Percentiles rank a stretch among this genome's conserved stretches.
Evolutionary conservation across 2,113 vertebrate species (phyloP).

Genomic region (Sylvia atricapilla): DNA sequence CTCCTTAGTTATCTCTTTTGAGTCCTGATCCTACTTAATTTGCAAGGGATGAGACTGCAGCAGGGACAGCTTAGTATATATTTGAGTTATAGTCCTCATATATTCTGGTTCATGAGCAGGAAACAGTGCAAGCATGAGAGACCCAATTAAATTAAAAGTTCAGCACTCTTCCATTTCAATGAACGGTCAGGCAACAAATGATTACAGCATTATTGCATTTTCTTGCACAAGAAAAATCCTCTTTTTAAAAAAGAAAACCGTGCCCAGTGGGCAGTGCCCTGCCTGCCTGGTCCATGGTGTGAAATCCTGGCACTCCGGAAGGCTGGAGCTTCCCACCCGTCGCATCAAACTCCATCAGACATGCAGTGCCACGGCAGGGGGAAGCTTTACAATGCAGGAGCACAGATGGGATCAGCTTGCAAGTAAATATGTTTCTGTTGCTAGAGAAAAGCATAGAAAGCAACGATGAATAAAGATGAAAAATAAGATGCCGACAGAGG

Average conservation of each 20-base stretch:
- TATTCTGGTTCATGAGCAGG: constrained; percentile 15
- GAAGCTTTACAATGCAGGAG: not conserved
- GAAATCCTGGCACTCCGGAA: constrained; percentile 16
- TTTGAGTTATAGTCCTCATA: constrained; percentile 25
- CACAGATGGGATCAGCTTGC: constrained; percentile 64
- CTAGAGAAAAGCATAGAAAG: constrained; percentile 18
- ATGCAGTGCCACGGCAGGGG: constrained; percentile 30
- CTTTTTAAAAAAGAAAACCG: not conserved
- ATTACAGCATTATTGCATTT: not conserved
- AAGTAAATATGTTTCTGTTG: constrained; percentile 54
- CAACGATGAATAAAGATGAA: constrained; percentile 12
- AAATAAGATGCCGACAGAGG: not conserved
- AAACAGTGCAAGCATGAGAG: not conserved
- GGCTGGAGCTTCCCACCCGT: not conserved
- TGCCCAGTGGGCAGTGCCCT: not conserved
- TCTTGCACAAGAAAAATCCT: not conserved
- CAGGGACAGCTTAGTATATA: not conserved
- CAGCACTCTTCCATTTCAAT: not conserved
- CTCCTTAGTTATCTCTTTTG: constrained; percentile 40
- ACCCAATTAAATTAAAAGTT: constrained; percentile 31
- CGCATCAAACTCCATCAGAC: not conserved
- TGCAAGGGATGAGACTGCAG: constrained; percentile 7
- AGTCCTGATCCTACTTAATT: constrained; percentile 37
- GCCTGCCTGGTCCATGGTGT: not conserved
- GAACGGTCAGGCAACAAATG: not conserved